These are phyloP conservation scores for Mixornis gularis DNA, from an alignment of 2,113 vertebrate genomes.

Conservation along the genomic window DNA sequence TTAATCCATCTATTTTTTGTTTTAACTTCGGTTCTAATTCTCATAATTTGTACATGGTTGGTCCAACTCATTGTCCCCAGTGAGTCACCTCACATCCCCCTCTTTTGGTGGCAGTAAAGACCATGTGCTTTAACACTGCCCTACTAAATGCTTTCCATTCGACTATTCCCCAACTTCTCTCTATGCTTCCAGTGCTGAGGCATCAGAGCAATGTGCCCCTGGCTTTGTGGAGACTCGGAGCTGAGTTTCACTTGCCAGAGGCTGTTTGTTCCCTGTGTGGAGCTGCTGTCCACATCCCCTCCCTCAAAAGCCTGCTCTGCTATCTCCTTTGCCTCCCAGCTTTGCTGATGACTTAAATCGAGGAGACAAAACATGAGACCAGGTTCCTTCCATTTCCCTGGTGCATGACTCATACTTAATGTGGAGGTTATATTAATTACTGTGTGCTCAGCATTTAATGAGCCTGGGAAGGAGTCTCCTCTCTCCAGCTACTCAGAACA, in stretches of 20 bases:
- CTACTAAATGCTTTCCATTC: rapidly evolving
- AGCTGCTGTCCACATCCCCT: neutral
- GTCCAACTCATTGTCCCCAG: neutral
- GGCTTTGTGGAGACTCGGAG: neutral
- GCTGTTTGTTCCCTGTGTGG: neutral
- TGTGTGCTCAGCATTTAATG: constrained; percentile 20
- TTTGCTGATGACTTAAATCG: neutral
- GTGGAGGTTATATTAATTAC: constrained; percentile 22
- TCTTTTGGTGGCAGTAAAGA: neutral
- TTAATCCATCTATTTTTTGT: neutral
- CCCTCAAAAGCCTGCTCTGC: neutral
- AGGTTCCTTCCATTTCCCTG: neutral
- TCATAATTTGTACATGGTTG: neutral
- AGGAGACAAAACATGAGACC: neutral
- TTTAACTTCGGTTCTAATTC: neutral
- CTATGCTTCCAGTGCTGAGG: neutral
- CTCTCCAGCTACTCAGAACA: neutral
- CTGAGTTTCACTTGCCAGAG: neutral
- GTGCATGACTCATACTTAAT: constrained; percentile 11
- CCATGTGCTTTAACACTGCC: neutral
- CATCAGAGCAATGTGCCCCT: neutral
- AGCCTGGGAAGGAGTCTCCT: neutral
- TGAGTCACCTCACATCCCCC: neutral
- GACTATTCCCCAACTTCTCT: neutral
- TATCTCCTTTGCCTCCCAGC: neutral